These are phyloP conservation scores for Pyrgus malvae DNA, from an alignment of 2,888 invertebrate species.

Conservation along the genomic window DNA sequence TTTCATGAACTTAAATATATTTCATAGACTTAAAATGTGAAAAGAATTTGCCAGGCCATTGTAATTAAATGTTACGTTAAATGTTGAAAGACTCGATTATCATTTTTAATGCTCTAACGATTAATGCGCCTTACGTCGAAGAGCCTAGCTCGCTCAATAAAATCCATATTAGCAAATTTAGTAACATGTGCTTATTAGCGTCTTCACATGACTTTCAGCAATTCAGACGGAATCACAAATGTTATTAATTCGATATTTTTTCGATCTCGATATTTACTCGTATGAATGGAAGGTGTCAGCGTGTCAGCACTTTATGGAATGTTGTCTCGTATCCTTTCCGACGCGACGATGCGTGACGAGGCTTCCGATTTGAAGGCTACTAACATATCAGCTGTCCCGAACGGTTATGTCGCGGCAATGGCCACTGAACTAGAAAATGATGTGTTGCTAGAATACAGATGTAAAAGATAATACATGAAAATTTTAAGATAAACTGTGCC, in stretches of 20 bases:
- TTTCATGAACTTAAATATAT: constrained; percentile 3
- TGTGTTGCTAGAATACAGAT: constrained; percentile 1
- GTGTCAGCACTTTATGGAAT: constrained; percentile 8
- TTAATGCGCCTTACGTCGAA: background rate
- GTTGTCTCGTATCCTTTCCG: constrained; percentile 20
- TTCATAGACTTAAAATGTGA: background rate
- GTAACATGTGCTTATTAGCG: background rate
- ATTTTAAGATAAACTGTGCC: background rate
- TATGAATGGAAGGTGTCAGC: constrained; percentile 3
- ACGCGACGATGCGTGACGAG: constrained; percentile 6
- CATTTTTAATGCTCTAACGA: constrained; percentile 13
- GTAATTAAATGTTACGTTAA: constrained; percentile 21
- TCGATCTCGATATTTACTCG: no score
- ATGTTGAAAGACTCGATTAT: constrained; percentile 10
- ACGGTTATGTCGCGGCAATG: constrained; percentile 15
- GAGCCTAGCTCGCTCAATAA: background rate
- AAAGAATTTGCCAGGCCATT: constrained; percentile 7
- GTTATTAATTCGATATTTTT: no score
- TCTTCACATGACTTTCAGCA: no score
- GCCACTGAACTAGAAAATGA: constrained; percentile 8
- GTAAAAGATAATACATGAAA: constrained; percentile 1
- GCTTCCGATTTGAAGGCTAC: constrained; percentile 23
- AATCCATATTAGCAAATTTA: no score
- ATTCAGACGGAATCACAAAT: no score
- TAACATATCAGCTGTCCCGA: constrained; percentile 15